phyloP scores from a whole-genome alignment of 2,888 invertebrate genomes.

The Glaucopsyche alexis region DNA sequence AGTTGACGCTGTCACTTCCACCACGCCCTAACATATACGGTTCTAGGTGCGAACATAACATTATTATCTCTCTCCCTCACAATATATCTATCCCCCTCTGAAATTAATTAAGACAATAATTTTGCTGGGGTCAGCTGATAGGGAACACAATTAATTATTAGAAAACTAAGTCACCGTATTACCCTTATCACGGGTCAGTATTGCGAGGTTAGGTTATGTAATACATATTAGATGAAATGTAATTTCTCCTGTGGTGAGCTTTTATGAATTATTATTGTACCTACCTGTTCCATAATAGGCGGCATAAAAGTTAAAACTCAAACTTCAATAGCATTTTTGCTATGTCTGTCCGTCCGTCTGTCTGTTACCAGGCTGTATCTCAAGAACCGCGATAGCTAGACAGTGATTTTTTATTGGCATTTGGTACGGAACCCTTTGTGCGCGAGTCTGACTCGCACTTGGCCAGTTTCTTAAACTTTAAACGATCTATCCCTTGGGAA shows the following conservation, averaged over 20 bases:
- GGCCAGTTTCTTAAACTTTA: no score
- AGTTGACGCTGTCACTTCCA: conserved; percentile 7
- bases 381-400: no score
- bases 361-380: no score
- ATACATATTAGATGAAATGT: conserved; percentile 13
- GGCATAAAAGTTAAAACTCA: no score
- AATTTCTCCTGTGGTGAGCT: not conserved
- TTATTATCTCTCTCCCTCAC: not conserved
- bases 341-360: no score
- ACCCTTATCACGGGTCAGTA: conserved; percentile 29
- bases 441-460: no score
- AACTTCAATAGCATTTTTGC: no score
- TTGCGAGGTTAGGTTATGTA: not conserved
- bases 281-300: no score
- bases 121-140: conserved; percentile 39
- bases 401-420: no score
- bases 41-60: conserved; percentile 1
- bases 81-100: conserved; percentile 32
- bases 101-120: conserved; percentile 41
- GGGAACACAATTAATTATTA: conserved; percentile 31
- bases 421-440: no score
- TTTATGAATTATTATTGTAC: not conserved
- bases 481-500: no score
- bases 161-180: conserved; percentile 30
- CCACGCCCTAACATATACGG: conserved; percentile 15